Evolutionary conservation across 1,140 invertebrate species (phyloP), one percentile per base, ranked within the genome.

Genomic region (Mylabris phalerata): DNA sequence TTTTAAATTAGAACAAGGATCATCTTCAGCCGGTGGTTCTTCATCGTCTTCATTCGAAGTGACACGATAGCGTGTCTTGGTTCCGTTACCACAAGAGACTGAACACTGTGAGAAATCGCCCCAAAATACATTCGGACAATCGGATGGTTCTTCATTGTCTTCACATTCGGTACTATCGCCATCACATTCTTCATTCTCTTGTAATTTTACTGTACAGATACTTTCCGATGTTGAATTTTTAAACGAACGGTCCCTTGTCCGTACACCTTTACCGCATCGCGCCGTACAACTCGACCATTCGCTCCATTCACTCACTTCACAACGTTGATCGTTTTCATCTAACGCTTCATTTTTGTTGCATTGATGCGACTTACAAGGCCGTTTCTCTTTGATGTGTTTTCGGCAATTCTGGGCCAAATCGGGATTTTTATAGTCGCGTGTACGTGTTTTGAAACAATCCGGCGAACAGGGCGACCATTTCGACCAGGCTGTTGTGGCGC

Each of bases 21-120:
- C 32, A 32, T 32, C 32, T 7, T 32, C 32, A 5, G 32, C 4
- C 7, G 32, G 32, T 47, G 71, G 59, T 0, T 65, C 67, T 40
- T 72, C 73, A 9, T 67, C 68, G 67, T 72, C 69, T 13, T 62
- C 50, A 19, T 43, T 56, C 13, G 66, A 68, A 25, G 50, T 10
- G 63, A 66, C 2, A 7, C 32, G 32, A 7, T 32, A 32, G 65
- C 46, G 50, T 1, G 41, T 11, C 11, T 79, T 79, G 2, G 77
- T 77, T 0, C 91, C 91, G 4, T 78, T 78, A 0, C 91, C 90
- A 70, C 93, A 95, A 0, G 83, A 82, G 0, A 82, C 82, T 24
- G 82, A 86, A 71, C 92, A 95, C 0, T 81, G 72, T 11, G 83
- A 83, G 90, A 90, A 95, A 3, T 75, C 62, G 1, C 79, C 81